These are phyloP conservation scores for Emmelina monodactyla DNA, from an alignment of 2,888 invertebrate genomes.

Conservation along the genomic window DNA sequence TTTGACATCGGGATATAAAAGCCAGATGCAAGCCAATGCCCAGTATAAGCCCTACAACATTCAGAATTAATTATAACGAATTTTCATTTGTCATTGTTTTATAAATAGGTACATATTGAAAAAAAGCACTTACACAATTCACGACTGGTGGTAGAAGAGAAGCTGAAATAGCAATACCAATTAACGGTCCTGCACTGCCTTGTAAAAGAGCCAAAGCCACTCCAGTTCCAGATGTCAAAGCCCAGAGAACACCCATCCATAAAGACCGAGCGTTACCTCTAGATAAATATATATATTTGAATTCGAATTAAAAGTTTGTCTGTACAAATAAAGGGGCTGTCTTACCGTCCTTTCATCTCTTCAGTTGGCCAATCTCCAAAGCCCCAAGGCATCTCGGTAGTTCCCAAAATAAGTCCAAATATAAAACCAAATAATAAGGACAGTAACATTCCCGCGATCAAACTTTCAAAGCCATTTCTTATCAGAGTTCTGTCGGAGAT, in stretches of 20 bases:
- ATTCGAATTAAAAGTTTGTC: background rate
- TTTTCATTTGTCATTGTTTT: background rate
- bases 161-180: constrained; percentile 90
- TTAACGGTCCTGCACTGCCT: constrained; percentile 84
- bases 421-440: constrained; percentile 82
- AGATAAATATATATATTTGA: too few species aligned
- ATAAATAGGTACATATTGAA: background rate
- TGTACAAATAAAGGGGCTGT: background rate
- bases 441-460: constrained; percentile 74
- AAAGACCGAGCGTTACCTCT: constrained; percentile 76
- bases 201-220: constrained; percentile 86
- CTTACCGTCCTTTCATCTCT: constrained; percentile 79
- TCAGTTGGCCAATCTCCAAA: constrained; percentile 80
- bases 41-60: constrained; percentile 71
- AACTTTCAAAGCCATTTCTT: constrained; percentile 73
- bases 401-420: constrained; percentile 77
- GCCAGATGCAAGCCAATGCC: constrained; percentile 77
- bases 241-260: constrained; percentile 81
- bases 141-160: constrained; percentile 86
- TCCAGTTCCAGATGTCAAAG: constrained; percentile 78
- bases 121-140: constrained; percentile 72
- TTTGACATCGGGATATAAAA: constrained; percentile 72
- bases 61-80: background rate
- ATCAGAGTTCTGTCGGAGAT: constrained; percentile 77
- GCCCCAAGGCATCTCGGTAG: constrained; percentile 80